Base-by-base conservation (phyloP, 1,140 invertebrate genomes). In the Drosophila sechellia region DNA sequence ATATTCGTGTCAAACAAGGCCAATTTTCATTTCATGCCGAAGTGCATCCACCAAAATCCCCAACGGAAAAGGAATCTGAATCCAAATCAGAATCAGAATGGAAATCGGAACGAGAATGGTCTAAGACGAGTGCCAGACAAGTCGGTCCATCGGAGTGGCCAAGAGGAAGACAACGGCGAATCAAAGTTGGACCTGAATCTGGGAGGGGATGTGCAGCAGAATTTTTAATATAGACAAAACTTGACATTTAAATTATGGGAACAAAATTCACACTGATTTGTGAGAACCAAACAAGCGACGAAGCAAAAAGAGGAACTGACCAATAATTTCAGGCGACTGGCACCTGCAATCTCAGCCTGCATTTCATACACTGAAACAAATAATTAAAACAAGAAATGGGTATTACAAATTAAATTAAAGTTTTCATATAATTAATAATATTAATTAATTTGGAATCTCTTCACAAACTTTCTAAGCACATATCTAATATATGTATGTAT, bases 241-340 rank as follows among this genome's bases (percentile, higher is more conserved):
- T 89, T 83, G 84, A 89, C 84, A 83, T 68, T 74, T 89, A 87
- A 87, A 87, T 87, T 87, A 89, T 87, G 84, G 84, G 84, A 89
- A 87, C 68, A 55, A 66, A 71, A 65, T 77, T 77, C 74, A 61
- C 73, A 77, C 40, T 48, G 69, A 65, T 65, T 57, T 75, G 70
- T 73, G 49, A 58, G 69, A 73, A 12, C 43, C 35, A 20, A 20
- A 22, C 39, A 55, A 60, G 4, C 35, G 17, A 40, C n/a, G 27
- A 37, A 50, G 31, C 25, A 8, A 25, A 25, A 65, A 52, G 45
- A 60, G 34, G 42, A 77, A 56, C 69, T 37, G 61, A 35, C 37
- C 53, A 79, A 81, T 77, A 86, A 86, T 81, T 86, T 77, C 25
- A 74, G 77, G 59, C 55, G 43, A 46, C 45, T 63, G 66, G 42